Conservation (phyloP, 2,888 invertebrate species). For the Emmelina monodactyla region DNA sequence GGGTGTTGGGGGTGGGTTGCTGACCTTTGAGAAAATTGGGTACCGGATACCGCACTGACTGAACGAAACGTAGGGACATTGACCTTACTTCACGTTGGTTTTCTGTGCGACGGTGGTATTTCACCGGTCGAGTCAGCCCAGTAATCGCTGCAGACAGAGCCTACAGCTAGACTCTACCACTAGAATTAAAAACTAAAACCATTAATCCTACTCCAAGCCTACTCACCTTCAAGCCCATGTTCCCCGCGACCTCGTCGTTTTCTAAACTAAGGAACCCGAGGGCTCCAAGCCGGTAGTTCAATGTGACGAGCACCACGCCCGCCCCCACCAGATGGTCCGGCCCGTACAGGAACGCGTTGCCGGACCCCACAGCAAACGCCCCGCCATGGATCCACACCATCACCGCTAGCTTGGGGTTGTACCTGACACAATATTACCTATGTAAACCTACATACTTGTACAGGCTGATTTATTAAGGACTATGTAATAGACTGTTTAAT, state of each 20-base stretch:
- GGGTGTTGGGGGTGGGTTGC: no score
- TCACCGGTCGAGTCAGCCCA: no score
- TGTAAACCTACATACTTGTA: no score
- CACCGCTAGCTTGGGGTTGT: conserved; percentile 64
- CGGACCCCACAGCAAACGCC: conserved; percentile 69
- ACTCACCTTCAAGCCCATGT: conserved; percentile 70
- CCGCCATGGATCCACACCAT: conserved; percentile 75
- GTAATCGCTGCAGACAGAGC: no score
- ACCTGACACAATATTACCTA: neutral
- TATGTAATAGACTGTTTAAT: no score
- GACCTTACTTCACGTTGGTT: no score
- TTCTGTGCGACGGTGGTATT: no score
- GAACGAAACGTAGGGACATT: no score
- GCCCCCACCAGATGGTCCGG: conserved; percentile 69
- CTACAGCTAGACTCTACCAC: no score
- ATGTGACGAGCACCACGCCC: conserved; percentile 69
- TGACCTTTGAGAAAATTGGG: no score
- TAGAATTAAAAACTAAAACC: conserved; percentile 14
- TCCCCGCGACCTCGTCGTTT: conserved; percentile 69
- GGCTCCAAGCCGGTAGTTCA: conserved; percentile 70
- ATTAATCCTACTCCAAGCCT: conserved; percentile 7
- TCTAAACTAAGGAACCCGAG: conserved; percentile 71
- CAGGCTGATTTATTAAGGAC: no score
- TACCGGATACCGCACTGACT: no score
- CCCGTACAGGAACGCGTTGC: conserved; percentile 69